Evolutionary conservation across 2,888 invertebrate genomes (phyloP).

Genomic region (Aphelenchoides bicaudatus): DNA sequence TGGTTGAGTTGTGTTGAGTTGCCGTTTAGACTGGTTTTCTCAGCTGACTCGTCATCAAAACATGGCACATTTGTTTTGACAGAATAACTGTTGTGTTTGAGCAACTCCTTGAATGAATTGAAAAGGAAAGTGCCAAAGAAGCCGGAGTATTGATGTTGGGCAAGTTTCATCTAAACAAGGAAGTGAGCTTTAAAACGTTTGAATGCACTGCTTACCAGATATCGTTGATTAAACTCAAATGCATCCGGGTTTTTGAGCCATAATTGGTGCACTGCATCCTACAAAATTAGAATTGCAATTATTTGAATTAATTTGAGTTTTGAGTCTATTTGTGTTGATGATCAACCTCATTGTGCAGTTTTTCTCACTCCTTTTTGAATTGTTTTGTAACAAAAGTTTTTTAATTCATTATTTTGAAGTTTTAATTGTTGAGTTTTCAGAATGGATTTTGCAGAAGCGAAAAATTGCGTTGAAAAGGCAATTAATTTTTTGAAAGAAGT

Average conservation of each 20-base stretch:
- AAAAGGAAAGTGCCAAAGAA: constrained; percentile 89
- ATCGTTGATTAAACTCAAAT: constrained; percentile 90
- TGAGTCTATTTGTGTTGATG: not conserved
- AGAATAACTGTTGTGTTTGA: constrained; percentile 18
- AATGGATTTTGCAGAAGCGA: no score
- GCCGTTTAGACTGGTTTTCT: constrained; percentile 1
- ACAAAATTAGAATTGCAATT: no score
- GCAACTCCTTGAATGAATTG: constrained; percentile 40
- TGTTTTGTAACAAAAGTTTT: no score
- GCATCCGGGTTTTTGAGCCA: constrained; percentile 69
- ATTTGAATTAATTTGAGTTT: not conserved
- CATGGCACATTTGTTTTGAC: constrained; percentile 4
- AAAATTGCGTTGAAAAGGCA: no score
- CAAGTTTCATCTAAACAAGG: constrained; percentile 77
- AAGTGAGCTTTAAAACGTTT: not conserved
- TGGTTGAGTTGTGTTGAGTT: constrained; percentile 3
- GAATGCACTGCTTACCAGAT: constrained; percentile 71
- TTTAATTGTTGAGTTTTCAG: no score
- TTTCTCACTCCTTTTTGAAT: no score
- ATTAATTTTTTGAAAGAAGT: no score
- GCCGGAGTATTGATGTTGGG: constrained; percentile 89
- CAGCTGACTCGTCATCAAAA: not conserved
- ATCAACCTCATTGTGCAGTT: no score
- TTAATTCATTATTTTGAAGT: no score
- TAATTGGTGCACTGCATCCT: constrained; percentile 83